A percentile compares a stretch with the other conserved stretches of the same genome.
These are phyloP conservation scores for Diarsia dahlii DNA, from an alignment of 2,888 invertebrate genomes.

Conservation along the genomic window DNA sequence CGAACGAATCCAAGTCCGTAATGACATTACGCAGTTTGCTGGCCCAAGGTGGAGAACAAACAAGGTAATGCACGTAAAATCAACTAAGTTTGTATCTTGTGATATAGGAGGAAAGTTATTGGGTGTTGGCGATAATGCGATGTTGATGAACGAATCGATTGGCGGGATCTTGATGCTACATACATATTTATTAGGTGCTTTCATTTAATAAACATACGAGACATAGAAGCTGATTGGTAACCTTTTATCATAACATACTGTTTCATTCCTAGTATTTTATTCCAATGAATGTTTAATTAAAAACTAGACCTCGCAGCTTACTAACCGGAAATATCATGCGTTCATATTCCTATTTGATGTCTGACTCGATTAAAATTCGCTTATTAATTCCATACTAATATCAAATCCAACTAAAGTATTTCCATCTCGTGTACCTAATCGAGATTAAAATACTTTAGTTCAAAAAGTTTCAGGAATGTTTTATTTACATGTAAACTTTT, in stretches of 20 bases:
- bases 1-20: slow-evolving; percentile 65
- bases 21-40: slow-evolving; percentile 70
- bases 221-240: not conserved
- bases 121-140: slow-evolving; percentile 30
- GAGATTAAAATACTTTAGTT: not conserved
- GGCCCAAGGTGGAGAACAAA: slow-evolving; percentile 62
- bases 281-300: not conserved
- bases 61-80: slow-evolving; percentile 65
- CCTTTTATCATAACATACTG: not conserved
- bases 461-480: not conserved
- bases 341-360: not conserved
- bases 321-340: not conserved
- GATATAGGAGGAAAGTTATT: slow-evolving; percentile 57
- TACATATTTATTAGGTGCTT: slow-evolving; percentile 23
- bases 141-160: slow-evolving; percentile 50
- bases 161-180: slow-evolving; percentile 3
- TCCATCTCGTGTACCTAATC: too few relatives aligned
- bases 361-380: not conserved
- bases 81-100: slow-evolving; percentile 62
- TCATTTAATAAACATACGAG: slow-evolving; percentile 11
- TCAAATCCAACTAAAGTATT: too few relatives aligned
- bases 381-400: not conserved
- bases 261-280: not conserved
- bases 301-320: not conserved
- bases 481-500: slow-evolving; percentile 26